A percentile compares a stretch with the other conserved stretches of the same genome.
Conservation (phyloP, 1,140 invertebrate genomes). For the Choristoneura fumiferana region DNA sequence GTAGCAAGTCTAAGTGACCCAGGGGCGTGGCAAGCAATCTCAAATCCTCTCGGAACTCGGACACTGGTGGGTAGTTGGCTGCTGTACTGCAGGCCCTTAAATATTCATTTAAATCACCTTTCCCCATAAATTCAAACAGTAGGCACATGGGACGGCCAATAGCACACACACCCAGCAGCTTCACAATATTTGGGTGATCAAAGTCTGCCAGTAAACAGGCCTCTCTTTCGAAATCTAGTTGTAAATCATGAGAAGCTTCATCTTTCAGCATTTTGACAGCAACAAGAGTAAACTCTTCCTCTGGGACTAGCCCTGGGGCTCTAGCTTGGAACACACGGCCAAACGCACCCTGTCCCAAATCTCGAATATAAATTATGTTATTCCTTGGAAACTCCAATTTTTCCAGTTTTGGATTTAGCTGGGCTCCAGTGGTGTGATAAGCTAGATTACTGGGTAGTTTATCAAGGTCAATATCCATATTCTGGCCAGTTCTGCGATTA, state of each 20-base stretch:
- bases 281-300: conserved; percentile 94
- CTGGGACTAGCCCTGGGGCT: conserved; percentile 90
- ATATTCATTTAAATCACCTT: conserved; percentile 96
- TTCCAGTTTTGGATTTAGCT: conserved; percentile 95
- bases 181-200: conserved; percentile 96
- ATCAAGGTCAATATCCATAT: conserved; percentile 88
- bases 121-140: conserved; percentile 96
- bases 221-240: conserved; percentile 96
- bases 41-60: conserved; percentile 73
- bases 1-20: conserved; percentile 88
- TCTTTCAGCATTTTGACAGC: conserved; percentile 99
- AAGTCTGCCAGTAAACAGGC: conserved; percentile 95
- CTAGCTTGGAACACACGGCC: conserved; percentile 97
- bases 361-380: conserved; percentile 96
- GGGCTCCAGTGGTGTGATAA: conserved; percentile 90
- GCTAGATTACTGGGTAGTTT: conserved; percentile 93
- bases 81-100: conserved; percentile 82
- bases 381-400: conserved; percentile 96
- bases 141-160: conserved; percentile 95
- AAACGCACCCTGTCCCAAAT: conserved; percentile 97
- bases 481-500: conserved; percentile 69
- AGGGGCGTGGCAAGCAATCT: conserved; percentile 76
- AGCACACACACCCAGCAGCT: conserved; percentile 93
- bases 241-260: conserved; percentile 95
- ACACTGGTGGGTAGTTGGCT: conserved; percentile 69